Evolutionary conservation across 2,113 vertebrate genomes (phyloP), one percentile per base, ranked within the genome.

Genomic region (Platysteira castanea): DNA sequence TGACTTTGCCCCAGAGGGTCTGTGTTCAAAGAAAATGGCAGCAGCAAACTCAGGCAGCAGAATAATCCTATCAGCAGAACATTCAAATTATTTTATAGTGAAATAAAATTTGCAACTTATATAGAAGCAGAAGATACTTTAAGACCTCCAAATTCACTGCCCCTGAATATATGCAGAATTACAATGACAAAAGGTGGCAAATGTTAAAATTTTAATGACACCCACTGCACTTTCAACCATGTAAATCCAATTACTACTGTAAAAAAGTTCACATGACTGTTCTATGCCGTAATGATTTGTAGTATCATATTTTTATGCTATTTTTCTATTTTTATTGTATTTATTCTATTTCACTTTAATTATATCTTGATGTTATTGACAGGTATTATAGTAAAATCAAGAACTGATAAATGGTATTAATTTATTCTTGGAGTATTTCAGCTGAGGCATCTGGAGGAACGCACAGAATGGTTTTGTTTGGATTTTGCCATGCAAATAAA

Each of bases 341-440:
- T 47, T 78, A 37, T 56, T 70, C 19, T 74, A n/a, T 60, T 69
- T 78, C 33, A 78, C 35, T 84, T 79, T 42, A 93, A 90, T 94
- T 82, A 39, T 89, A 94, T 93, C 54, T 71, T 87, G 42, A 27
- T 82, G 26, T 75, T 93, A 63, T 75, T 87, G 89, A 57, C 65
- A 91, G 84, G 67, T 53, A 41, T 82, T 61, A 77, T 37, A 56
- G 41, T 75, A 74, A 95, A 78, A 82, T 35, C 2, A 7, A 68
- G 44, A 68, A 54, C 57, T 60, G 76, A 94, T 84, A 79, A 92
- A 42, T n/a, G 79, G 61, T 35, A 97, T 93, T 88, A 91, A 68
- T 77, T 93, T 52, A 85, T 81, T 85, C 46, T 75, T n/a, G 41
- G 44, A 87, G 46, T 85, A 56, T 93, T 96, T 96, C 92, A 77